Evolutionary conservation across 2,113 vertebrate species (phyloP), one percentile per base, ranked within the genome.

Genomic region (Regulus satrapa): DNA sequence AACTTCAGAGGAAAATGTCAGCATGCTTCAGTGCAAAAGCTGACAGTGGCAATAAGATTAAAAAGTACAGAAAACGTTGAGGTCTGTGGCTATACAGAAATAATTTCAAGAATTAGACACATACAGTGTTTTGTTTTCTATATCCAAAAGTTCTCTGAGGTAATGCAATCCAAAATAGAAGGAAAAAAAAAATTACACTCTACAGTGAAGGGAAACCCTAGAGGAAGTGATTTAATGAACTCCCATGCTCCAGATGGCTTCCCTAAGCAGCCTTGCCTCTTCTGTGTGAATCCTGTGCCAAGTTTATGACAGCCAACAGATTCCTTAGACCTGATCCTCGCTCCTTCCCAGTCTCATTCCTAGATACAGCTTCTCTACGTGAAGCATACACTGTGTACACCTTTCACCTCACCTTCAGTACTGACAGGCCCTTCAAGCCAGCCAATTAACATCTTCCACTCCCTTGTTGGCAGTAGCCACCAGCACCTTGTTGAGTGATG

Each of bases 181-280:
- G 38, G 8, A 32, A 6, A 6, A 9, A 54, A 40, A n/a, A 46
- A 26, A 13, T 4, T 16, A 15, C 0, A 0, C 23, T 31, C 20
- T 59, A 5, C 19, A 40, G 41, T 45, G 48, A 63, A 51, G 31
- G 29, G 34, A 73, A 55, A 17, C 25, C 14, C 72, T 18, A 4
- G n/a, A 59, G 31, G n/a, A 48, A 25, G 16, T 31, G 40, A 14
- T 40, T 74, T 81, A 48, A 49, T 32, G 10, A 12, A n/a, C 10
- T 8, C 41, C 10, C 2, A 0, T 55, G 45, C 54, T 41, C 38
- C 67, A 1, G 29, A 8, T 14, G 7, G 28, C 18, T n/a, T 46
- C 25, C 45, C 51, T 15, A 36, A 12, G 20, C 9, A 34, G 36
- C n/a, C 31, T 62, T 23, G 17, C 9, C 26, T 31, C 18, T 36